phyloP scores from a whole-genome alignment of 2,888 invertebrate species.

The Poecilus cupreus region DNA sequence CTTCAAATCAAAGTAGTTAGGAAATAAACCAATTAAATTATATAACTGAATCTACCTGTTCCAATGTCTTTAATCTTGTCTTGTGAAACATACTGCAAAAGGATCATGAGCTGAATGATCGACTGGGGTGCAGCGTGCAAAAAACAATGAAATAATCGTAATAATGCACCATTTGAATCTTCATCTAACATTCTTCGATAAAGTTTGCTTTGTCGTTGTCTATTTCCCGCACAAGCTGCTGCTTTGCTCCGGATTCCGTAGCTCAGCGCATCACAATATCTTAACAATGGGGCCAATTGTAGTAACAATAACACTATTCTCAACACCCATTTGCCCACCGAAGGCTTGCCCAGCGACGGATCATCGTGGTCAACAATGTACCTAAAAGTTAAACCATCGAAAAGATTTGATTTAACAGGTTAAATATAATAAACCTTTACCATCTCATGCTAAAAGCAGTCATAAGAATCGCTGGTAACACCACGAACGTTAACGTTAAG shows the following conservation, averaged over 20 bases:
- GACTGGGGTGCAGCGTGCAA: conserved; percentile 72
- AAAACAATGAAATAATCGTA: conserved; percentile 73
- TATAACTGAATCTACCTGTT: conserved; percentile 48
- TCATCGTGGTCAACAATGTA: conserved; percentile 73
- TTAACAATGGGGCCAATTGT: conserved; percentile 73
- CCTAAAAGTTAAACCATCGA: conserved; percentile 67
- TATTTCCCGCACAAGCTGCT: conserved; percentile 67
- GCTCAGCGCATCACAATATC: conserved; percentile 72
- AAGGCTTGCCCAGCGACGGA: conserved; percentile 70
- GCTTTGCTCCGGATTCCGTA: conserved; percentile 71
- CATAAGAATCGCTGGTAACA: conserved; percentile 74
- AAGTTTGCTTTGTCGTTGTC: conserved; percentile 68
- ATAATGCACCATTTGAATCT: conserved; percentile 72
- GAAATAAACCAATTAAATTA: background rate
- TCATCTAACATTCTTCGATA: conserved; percentile 73
- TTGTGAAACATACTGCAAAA: conserved; percentile 68
- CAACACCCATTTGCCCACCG: conserved; percentile 71
- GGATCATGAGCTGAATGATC: conserved; percentile 71
- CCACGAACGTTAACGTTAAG: conserved; percentile 74
- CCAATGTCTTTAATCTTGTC: conserved; percentile 62
- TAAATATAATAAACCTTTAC: conserved; percentile 67
- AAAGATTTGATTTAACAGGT: too few species aligned
- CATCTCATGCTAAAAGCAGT: conserved; percentile 75
- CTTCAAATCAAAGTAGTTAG: conserved; percentile 63
- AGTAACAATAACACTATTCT: conserved; percentile 72